phyloP scores from a whole-genome alignment of 1,140 invertebrate species.

The Hyles vespertilio region DNA sequence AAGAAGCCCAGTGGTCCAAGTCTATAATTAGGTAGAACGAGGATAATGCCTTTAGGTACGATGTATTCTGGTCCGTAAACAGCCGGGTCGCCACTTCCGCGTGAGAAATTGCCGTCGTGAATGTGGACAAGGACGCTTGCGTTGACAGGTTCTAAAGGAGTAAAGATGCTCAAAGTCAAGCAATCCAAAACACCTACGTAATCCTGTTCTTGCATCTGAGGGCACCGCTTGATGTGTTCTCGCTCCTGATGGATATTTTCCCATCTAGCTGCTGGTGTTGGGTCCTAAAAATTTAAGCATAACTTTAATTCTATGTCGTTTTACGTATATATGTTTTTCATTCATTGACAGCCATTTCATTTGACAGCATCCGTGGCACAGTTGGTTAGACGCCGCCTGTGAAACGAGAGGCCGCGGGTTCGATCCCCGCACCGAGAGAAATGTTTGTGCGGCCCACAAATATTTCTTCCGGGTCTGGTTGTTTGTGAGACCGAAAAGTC shows the following conservation, averaged over 20 bases:
- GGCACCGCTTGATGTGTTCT: constrained; percentile 58
- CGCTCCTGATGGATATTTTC: constrained; percentile 52
- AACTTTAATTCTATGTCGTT: no score
- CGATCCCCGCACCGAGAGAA: no score
- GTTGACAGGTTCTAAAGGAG: constrained; percentile 19
- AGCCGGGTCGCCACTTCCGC: constrained; percentile 44
- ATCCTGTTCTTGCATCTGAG: constrained; percentile 35
- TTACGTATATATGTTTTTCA: no score
- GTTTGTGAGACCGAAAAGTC: no score
- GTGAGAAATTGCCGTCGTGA: constrained; percentile 39
- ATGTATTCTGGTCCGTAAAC: constrained; percentile 45
- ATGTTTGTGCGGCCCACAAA: no score
- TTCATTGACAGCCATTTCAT: no score
- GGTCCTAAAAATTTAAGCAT: constrained; percentile 62
- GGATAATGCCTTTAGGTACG: constrained; percentile 34
- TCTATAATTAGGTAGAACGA: constrained; percentile 61
- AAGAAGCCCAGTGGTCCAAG: constrained; percentile 54
- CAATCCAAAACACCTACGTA: constrained; percentile 35
- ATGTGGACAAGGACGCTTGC: constrained; percentile 51
- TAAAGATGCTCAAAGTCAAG: constrained; percentile 54
- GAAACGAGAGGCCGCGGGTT: no score
- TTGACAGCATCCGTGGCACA: no score
- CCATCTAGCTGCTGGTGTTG: constrained; percentile 65
- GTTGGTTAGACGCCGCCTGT: no score
- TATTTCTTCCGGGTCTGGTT: no score